Evolutionary conservation across 2,797 vertebrate species (phyloP).

Genomic region (Balearica regulorum): DNA sequence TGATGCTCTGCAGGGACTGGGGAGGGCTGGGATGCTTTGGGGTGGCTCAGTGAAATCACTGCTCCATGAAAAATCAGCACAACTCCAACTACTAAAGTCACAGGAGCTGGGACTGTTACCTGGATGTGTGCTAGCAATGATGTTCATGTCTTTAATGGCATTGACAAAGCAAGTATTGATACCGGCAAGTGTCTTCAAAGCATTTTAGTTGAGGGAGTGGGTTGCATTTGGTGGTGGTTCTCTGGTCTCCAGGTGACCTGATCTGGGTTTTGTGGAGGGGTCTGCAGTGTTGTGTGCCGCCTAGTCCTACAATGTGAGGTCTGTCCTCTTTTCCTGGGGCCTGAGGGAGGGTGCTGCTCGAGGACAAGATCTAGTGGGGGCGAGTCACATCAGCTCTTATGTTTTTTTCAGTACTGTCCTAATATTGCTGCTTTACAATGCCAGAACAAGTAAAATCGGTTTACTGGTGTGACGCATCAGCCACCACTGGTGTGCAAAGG

Average conservation of each 20-base stretch:
- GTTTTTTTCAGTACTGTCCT: rapidly evolving
- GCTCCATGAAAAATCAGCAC: background rate
- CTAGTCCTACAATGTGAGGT: rapidly evolving
- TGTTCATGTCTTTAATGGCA: background rate
- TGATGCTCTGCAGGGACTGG: background rate
- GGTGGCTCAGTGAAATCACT: background rate
- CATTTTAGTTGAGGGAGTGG: background rate
- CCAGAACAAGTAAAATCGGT: background rate
- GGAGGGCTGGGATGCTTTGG: background rate
- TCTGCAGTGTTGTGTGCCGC: rapidly evolving
- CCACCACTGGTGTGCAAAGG: background rate
- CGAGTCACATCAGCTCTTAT: rapidly evolving
- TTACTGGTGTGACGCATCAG: rapidly evolving
- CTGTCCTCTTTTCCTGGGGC: too few species aligned
- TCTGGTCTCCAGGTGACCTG: background rate
- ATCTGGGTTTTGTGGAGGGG: background rate
- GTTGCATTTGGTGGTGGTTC: background rate
- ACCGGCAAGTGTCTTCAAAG: background rate
- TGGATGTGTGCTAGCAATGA: background rate
- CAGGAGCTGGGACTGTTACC: background rate
- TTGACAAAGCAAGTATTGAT: background rate
- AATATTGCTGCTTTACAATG: rapidly evolving
- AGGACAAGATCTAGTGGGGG: too few species aligned
- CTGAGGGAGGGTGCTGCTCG: background rate
- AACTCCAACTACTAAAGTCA: too few species aligned